Base-by-base conservation (phyloP, 2,797 vertebrate species). In the Takifugu ocellatus region DNA sequence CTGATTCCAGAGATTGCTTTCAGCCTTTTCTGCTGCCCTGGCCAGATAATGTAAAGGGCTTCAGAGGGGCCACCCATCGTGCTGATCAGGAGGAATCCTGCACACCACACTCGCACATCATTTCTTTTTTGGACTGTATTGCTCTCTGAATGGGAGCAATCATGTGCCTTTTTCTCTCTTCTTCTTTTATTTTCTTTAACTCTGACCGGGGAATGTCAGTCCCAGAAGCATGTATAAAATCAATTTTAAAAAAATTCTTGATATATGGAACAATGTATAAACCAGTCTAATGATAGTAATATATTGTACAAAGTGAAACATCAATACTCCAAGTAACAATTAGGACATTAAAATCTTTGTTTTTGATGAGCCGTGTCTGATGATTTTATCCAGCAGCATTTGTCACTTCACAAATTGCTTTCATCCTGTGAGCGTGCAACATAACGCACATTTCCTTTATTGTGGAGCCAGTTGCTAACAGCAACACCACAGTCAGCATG, bases 91-190 rank as follows among this genome's bases (percentile, higher is more conserved):
- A 77, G 60, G 48, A 14, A 14, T 12, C 36, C 12, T 14, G 14
- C 36, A 39, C 24, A 44, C 74, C 67, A 72, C 66, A 72, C 59
- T 80, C 73, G 68, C 77, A 72, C 59, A 68, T 68, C 56, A 68
- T 67, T 79, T 72, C 44, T 90, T 90, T 90, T 87, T 90, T 89
- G 85, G 91, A 91, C 86, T 88, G 86, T 74, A 77, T 88, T 84
- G 86, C 88, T 90, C 92, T 84, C 90, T 82, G 81, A 61, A 77
- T 51, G 77, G 77, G 86, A 92, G 89, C 86, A 91, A 92, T 91
- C 90, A 91, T 80, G 96, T 98, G 96, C 96, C 96, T 97, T 97
- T 93, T 46, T 46, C 51, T 84, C 84, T 54, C 85, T 79, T 84
- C 89, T 87, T 89, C 89, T 87, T 59, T 89, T 82, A 54, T 90